Evolutionary conservation across 2,797 vertebrate genomes (phyloP).

Genomic region (Catharus ustulatus): DNA sequence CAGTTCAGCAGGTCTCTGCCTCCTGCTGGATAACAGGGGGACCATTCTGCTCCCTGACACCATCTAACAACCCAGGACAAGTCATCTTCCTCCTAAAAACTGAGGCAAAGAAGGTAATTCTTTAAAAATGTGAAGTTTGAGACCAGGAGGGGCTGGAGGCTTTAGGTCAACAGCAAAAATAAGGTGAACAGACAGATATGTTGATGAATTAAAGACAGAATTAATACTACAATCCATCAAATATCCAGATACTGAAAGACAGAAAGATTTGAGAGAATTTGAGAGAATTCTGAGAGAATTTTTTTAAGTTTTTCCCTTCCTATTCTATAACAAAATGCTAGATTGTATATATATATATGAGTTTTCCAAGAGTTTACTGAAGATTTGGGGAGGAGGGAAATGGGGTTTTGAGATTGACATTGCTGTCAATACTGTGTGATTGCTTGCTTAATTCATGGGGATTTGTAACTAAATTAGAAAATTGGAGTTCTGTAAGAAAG

Average conservation of each 20-base stretch:
- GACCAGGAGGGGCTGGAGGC: accelerated
- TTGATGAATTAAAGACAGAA: not conserved
- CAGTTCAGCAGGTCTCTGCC: too few relatives aligned
- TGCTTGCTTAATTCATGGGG: not conserved
- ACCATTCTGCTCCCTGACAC: too few relatives aligned
- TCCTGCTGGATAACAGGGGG: too few relatives aligned
- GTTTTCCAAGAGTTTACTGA: not conserved
- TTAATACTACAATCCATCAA: not conserved
- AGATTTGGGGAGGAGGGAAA: accelerated
- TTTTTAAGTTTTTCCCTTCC: not conserved
- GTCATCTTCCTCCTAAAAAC: too few relatives aligned
- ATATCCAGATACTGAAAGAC: not conserved
- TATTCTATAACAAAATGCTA: not conserved
- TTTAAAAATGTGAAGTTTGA: not conserved
- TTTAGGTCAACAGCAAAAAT: not conserved
- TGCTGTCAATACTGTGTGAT: not conserved
- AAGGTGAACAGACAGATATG: not conserved
- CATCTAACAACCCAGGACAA: too few relatives aligned
- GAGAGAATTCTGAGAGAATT: not conserved
- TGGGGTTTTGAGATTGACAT: not conserved
- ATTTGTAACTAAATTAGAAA: not conserved
- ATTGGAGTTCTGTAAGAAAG: not conserved
- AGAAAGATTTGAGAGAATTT: not conserved
- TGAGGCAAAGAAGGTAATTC: not conserved
- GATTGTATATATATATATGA: not conserved